Evolutionary conservation across 2,888 invertebrate genomes (phyloP).

Genomic region (Nymphalis c-album): DNA sequence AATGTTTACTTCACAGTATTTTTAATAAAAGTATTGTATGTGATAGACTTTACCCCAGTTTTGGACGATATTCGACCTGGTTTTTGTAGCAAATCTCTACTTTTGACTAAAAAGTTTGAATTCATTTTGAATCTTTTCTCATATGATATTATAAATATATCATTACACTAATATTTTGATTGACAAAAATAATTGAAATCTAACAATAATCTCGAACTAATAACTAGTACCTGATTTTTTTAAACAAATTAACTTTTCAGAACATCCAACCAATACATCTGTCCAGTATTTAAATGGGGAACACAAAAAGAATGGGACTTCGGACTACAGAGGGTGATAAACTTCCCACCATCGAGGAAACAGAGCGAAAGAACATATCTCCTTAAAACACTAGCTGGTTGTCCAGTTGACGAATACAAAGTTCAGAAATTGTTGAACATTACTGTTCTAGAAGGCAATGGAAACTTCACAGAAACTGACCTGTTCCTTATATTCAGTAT

Average conservation of each 20-base stretch:
- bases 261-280: constrained; percentile 87
- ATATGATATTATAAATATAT: too few relatives aligned
- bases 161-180: too few relatives aligned
- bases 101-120: too few relatives aligned
- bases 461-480: constrained; percentile 89
- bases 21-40: too few relatives aligned
- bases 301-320: constrained; percentile 91
- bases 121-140: too few relatives aligned
- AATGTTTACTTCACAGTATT: too few relatives aligned
- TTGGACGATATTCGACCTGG: too few relatives aligned
- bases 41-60: too few relatives aligned
- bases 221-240: not conserved
- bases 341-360: constrained; percentile 86
- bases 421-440: constrained; percentile 84
- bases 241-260: constrained; percentile 62
- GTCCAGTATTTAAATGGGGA: constrained; percentile 92
- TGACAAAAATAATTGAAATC: too few relatives aligned
- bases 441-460: constrained; percentile 85
- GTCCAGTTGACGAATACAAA: constrained; percentile 86
- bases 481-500: constrained; percentile 88
- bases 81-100: too few relatives aligned
- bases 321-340: constrained; percentile 87
- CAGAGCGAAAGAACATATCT: constrained; percentile 89
- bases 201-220: not conserved
- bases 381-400: constrained; percentile 89